Base-by-base conservation (phyloP, 53 echinoderm and acorn worm genomes). In the Antedon mediterranea region DNA sequence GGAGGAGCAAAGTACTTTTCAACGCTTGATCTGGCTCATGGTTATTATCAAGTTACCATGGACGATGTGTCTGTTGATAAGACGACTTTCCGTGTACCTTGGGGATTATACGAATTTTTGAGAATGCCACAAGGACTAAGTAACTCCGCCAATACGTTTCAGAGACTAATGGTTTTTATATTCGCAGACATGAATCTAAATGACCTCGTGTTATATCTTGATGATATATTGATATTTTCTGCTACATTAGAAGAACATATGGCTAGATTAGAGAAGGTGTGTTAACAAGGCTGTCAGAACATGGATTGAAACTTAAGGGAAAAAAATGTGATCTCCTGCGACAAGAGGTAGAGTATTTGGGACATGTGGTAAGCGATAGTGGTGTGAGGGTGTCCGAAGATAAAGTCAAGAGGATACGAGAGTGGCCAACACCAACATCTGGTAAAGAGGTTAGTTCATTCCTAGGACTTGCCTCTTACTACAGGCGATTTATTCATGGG, bases 11-110 rank as follows among this genome's bases (percentile, higher is more conserved):
- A 11, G 11, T 37, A 37, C 37, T 37, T 37, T 37, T 37, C 37
- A 4, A 37, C 37, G 4, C 37, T 37, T 4, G 37, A 37, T 37
- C 11, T 37, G 11, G 37, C 37, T 11, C 37, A 37, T 11, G 37
- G 37, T 11, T 37, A 37, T 11, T 37, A 37, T 37, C 37, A 37
- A 37, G 37, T 37, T 37, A 11, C 11, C 4, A 37, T 37, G 37
- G 34, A 76, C 20, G 27, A 42, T 29, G 77, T 33, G 0, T 77
- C 77, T 0, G 30, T 77, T 1, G 4, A 11, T 26, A 77, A 42
- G 33, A 28, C 77, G 4, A 77, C 77, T 9, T 77, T 77, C 28
- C 77, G 77, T n/a, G 77, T 77, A 3, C 77, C 77, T 23, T 77
- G 77, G 77, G 77, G 77, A 6, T 13, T 77, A 29, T 77, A 29